Evolutionary conservation across 2,113 vertebrate genomes (phyloP).

Genomic region (Tinamus guttatus): DNA sequence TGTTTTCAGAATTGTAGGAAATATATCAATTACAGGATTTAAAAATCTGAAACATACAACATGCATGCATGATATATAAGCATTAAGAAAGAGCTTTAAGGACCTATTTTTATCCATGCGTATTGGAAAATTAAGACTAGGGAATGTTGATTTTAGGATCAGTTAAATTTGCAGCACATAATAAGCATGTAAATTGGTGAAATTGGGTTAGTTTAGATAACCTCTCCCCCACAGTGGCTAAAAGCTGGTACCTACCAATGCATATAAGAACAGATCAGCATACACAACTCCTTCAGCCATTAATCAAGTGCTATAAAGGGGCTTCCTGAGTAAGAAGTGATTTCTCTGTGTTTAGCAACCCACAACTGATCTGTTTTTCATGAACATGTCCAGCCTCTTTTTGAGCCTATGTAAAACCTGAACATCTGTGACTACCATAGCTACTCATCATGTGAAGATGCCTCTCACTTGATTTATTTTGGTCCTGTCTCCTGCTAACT

Average conservation of each 20-base stretch:
- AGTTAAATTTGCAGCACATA: neutral
- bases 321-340: neutral
- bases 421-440: neutral
- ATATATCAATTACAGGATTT: neutral
- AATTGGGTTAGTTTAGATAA: neutral
- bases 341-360: neutral
- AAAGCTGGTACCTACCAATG: neutral
- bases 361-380: neutral
- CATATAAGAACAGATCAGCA: neutral
- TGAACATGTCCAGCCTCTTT: neutral
- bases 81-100: neutral
- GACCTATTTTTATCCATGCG: neutral
- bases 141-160: neutral
- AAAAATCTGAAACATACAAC: neutral
- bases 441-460: rapidly evolving
- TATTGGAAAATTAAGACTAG: neutral
- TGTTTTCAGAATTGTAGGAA: neutral
- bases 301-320: neutral
- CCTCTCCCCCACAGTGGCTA: neutral
- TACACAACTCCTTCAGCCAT: neutral
- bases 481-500: neutral
- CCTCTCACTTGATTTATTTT: neutral
- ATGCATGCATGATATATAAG: neutral
- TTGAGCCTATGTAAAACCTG: neutral
- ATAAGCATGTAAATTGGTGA: neutral